Evolutionary conservation across 2,113 vertebrate genomes (phyloP).

Genomic region (Chiloscyllium plagiosum): DNA sequence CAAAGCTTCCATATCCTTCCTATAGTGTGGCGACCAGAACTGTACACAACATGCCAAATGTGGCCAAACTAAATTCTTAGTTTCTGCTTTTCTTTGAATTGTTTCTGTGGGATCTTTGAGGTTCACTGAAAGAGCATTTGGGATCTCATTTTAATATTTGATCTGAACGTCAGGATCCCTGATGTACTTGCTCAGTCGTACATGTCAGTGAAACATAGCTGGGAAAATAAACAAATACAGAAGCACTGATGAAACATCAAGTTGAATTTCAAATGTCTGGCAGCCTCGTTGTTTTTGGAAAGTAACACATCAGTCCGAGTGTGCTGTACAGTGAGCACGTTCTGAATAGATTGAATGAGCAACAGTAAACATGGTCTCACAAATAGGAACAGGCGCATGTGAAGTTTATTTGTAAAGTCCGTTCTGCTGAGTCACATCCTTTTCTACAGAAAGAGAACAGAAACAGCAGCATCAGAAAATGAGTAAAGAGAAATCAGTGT

Average conservation of each 20-base stretch:
- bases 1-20: too few relatives aligned
- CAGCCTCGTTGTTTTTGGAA: background rate
- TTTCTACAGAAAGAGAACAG: background rate
- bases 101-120: too few relatives aligned
- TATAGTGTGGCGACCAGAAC: too few relatives aligned
- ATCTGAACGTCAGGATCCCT: too few relatives aligned
- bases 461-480: background rate
- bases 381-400: background rate
- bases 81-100: background rate
- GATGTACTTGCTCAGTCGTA: too few relatives aligned
- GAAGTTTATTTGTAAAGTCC: background rate
- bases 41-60: too few relatives aligned
- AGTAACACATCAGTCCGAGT: background rate
- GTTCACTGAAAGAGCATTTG: too few relatives aligned
- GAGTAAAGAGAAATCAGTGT: background rate
- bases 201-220: too few relatives aligned
- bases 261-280: background rate
- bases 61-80: too few relatives aligned
- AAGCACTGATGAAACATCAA: background rate
- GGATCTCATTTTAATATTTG: too few relatives aligned
- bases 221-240: background rate
- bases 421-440: constrained; percentile 8
- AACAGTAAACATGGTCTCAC: background rate
- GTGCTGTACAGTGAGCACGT: background rate
- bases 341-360: background rate